A percentile compares a stretch with the other conserved stretches of the same genome.
These are phyloP conservation scores for Siniperca scherzeri DNA, from an alignment of 2,797 vertebrate genomes.

Conservation along the genomic window DNA sequence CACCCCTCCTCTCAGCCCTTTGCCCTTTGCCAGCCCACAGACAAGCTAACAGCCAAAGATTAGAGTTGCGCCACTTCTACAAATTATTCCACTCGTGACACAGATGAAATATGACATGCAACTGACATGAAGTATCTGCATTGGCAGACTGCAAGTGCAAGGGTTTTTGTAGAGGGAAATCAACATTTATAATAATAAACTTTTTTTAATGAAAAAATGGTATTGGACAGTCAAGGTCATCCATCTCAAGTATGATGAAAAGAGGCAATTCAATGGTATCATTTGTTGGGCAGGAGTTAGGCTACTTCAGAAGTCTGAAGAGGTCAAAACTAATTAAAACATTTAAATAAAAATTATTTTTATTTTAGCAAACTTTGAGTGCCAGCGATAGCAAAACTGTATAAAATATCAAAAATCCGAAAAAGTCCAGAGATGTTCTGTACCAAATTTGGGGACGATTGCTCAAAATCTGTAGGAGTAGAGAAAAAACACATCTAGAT, in stretches of 20 bases:
- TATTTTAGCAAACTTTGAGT: too few relatives aligned
- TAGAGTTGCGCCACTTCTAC: slow-evolving; percentile 5
- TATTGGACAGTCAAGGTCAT: slow-evolving; percentile 8
- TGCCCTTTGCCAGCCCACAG: slow-evolving; percentile 5
- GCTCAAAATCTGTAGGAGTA: too few relatives aligned
- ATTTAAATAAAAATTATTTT: too few relatives aligned
- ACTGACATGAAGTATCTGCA: not conserved
- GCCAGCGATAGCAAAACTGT: too few relatives aligned
- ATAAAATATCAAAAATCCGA: too few relatives aligned
- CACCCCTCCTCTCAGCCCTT: not conserved
- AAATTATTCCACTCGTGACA: slow-evolving; percentile 3
- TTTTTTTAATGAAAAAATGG: not conserved
- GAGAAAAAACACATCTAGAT: too few relatives aligned
- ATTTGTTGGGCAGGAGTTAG: not conserved
- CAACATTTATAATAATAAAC: not conserved
- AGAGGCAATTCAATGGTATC: not conserved
- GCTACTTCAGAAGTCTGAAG: not conserved
- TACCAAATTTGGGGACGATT: too few relatives aligned
- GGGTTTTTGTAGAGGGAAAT: not conserved
- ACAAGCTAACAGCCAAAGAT: slow-evolving; percentile 19
- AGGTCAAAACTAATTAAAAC: not conserved
- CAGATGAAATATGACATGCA: slow-evolving; percentile 4
- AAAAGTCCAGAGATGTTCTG: too few relatives aligned
- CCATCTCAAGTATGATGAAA: not conserved
- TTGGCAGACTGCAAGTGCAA: not conserved